Evolutionary conservation across 2,113 vertebrate species (phyloP).

Genomic region (Scalopus aquaticus): DNA sequence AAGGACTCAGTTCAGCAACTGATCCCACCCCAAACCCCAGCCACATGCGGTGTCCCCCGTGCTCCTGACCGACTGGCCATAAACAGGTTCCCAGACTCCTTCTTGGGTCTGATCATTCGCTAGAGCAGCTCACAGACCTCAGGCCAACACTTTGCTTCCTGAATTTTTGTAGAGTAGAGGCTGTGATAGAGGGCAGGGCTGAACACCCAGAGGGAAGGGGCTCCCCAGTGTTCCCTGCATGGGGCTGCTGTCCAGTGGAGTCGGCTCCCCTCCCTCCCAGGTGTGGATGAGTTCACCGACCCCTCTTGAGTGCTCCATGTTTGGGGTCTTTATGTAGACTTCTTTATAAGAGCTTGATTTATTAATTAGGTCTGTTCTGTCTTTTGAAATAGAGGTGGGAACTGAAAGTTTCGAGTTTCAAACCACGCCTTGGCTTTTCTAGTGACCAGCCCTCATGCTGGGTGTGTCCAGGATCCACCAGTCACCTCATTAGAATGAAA

Average conservation of each 20-base stretch:
- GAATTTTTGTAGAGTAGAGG: not conserved
- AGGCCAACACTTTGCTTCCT: not conserved
- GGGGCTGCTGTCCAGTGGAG: not conserved
- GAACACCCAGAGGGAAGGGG: not conserved
- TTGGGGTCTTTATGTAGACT: not conserved
- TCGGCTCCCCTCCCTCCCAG: not conserved
- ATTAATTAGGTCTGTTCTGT: not conserved
- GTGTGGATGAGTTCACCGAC: too few species aligned
- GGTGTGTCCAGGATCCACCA: not conserved
- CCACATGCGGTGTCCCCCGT: not conserved
- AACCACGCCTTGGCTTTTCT: not conserved
- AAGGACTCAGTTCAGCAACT: not conserved
- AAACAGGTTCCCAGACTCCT: not conserved
- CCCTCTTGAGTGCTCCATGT: not conserved
- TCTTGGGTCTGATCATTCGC: not conserved
- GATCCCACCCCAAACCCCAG: not conserved
- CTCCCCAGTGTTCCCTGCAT: not conserved
- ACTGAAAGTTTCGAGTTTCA: not conserved
- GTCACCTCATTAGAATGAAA: not conserved
- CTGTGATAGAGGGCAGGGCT: not conserved
- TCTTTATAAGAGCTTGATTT: not conserved
- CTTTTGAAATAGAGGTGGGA: not conserved
- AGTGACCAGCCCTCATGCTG: not conserved
- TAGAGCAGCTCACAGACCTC: not conserved
- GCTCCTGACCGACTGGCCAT: not conserved